Evolutionary conservation across 2,797 vertebrate species (phyloP), one percentile per base, ranked within the genome.

Genomic region (Austrolebias charrua): DNA sequence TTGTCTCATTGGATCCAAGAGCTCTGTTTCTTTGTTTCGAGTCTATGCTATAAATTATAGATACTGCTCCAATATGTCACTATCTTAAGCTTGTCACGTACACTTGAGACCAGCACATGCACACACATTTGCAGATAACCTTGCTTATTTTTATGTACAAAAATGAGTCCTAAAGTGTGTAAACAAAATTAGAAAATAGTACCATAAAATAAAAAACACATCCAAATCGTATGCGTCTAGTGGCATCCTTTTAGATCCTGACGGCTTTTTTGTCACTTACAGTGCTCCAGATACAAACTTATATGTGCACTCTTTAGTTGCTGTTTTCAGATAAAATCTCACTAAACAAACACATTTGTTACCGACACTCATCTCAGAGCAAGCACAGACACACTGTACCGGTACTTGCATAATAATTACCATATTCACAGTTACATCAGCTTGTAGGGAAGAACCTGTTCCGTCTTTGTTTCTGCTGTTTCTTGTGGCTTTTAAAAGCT

Each of bases 31-130:
- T 90, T 85, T 90, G 84, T 89, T 84, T 86, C 73, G 74, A 79
- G 75, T 50, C 60, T 55, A 60, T 38, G 60, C 66, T 79, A 86
- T 91, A 82, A 91, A 91, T 93, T 88, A 89, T 91, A 83, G 83
- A 91, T 88, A 62, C 71, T 51, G 63, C 74, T 75, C 68, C 38
- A 64, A 81, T 81, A 75, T 86, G 80, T 83, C 79, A 78, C 61
- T 68, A 80, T 86, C 64, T 78, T 64, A 60, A 53, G 57, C 56
- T 75, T 56, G 49, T 70, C 72, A 62, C 48, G 69, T 55, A 55
- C 58, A 61, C 65, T 6, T 33, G 49, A 66, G 52, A 60, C 48
- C 44, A 2, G 20, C 51, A 60, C 44, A 46, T 18, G 38, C 6
- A 59, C 40, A 57, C 53, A 40, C 20, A 44, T 28, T 16, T 19